Evolutionary conservation across 2,888 invertebrate species (phyloP), one percentile per base, ranked within the genome.

Genomic region (Enoplolaimus lenunculus): DNA sequence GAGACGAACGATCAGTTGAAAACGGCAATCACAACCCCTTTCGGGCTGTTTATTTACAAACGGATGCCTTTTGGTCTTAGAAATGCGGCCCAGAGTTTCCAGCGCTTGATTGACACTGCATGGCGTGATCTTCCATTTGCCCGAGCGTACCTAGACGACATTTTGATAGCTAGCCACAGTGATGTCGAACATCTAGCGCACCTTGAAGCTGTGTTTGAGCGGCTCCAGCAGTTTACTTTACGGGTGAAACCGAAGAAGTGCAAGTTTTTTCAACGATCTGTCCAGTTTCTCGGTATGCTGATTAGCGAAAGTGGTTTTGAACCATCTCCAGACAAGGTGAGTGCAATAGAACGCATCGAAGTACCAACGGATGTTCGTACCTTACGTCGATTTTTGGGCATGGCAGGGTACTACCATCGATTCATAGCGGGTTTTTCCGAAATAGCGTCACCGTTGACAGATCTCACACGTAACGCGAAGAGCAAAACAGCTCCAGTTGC

Each of bases 21-120:
- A 28, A 62, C 64, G 29, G 64, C 64, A 28, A 31, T 62, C 33
- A 62, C 64, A 62, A 62, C 64, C 7, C 64, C 45, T 21, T 45
- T 45, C 21, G 45, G 45, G 45, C 45, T 45, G 45, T 45, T 45
- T 45, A 45, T 45, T 45, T 45, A 45, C 21, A 45, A 45, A 21
- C 45, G 45, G 45, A 45, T 45, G 45, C 45, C 45, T 13, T 45
- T 45, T 45, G 45, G 45, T 7, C 45, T 45, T 45, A 45, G 45
- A 45, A 45, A 45, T 45, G 45, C 45, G 21, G 45, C 45, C 21
- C 45, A 45, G 45, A 45, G 45, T 45, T 45, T 45, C 45, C 45
- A 45, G 45, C 45, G 45, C 21, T 21, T 45, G 45, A 45, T 45
- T 45, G 45, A 45, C 21, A 45, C 45, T 7, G 21, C 45, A 13